Conservation (phyloP, 1,140 invertebrate genomes). For the Matsumurasca onukii region DNA sequence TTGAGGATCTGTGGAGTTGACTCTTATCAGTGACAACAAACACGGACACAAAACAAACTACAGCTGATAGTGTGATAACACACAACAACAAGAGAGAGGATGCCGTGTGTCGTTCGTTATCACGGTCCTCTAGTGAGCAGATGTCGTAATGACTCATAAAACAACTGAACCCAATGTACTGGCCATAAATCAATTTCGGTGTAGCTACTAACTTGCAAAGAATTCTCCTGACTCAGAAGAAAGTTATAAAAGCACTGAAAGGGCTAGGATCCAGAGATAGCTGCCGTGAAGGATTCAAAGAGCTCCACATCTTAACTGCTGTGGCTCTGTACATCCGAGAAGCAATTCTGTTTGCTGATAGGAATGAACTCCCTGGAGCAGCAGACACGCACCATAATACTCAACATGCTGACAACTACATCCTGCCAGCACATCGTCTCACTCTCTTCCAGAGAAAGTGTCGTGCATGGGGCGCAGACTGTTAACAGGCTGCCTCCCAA, state of each 20-base stretch:
- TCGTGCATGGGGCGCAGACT: background rate
- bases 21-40: no score
- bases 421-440: background rate
- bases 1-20: no score
- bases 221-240: background rate
- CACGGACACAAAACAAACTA: no score
- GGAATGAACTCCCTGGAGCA: background rate
- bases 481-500: no score
- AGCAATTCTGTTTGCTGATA: background rate
- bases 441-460: background rate
- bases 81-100: no score
- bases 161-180: no score
- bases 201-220: background rate
- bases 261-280: background rate
- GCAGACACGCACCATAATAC: background rate
- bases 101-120: no score
- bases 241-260: background rate
- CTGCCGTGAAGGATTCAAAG: background rate
- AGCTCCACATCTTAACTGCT: background rate
- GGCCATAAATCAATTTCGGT: no score
- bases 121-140: no score
- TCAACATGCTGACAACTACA: background rate
- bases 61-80: no score
- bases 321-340: background rate
- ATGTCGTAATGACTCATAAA: no score